Base-by-base conservation (phyloP, 1,140 invertebrate species). In the Euglossa dilemma region DNA sequence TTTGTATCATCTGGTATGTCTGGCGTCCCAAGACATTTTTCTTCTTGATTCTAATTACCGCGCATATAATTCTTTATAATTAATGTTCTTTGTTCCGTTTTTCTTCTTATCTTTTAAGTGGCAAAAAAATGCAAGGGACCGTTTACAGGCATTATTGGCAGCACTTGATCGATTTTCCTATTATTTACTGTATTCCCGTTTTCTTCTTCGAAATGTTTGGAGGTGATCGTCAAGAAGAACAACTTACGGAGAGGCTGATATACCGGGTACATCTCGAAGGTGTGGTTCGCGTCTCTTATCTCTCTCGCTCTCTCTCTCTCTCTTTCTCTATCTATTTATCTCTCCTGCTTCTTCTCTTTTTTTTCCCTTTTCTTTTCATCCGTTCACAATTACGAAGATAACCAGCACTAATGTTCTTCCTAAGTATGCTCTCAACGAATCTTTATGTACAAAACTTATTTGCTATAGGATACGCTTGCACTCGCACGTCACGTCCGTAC, bases 1-100 rank as follows among this genome's bases (percentile, higher is more conserved):
- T 94, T 94, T 94, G 93, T 94, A 94, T 94, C 93, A 93, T 94
- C 91, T 73, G 92, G 93, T 94, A 92, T 93, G 90, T 92, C 87
- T 91, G 92, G 89, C 90, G 90, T 91, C 90, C 92, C 92, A 80
- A 82, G 86, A 87, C 88, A 86, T 89, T 78, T n/a, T 74, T 76
- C 66, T 76, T 66, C 45, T 36, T 56, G 18, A 56, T 56, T 47
- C 25, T 45, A 67, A 67, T 54, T 59, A 57, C 36, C 47, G n/a
- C 57, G 47, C 57, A 16, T 52, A 64, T n/a, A 50, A 61, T 64
- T 36, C 16, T n/a, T 28, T 67, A 77, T 80, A 73, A 71, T 45
- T 20, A n/a, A 54, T 43, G 71, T 72, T 74, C 64, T 78, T 79
- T 25, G 43, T 45, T 56, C 14, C 36, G n/a, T n/a, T 43, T 50